Evolutionary conservation across 2,888 invertebrate genomes (phyloP), one percentile per base, ranked within the genome.

Genomic region (Tetragonula carbonaria): DNA sequence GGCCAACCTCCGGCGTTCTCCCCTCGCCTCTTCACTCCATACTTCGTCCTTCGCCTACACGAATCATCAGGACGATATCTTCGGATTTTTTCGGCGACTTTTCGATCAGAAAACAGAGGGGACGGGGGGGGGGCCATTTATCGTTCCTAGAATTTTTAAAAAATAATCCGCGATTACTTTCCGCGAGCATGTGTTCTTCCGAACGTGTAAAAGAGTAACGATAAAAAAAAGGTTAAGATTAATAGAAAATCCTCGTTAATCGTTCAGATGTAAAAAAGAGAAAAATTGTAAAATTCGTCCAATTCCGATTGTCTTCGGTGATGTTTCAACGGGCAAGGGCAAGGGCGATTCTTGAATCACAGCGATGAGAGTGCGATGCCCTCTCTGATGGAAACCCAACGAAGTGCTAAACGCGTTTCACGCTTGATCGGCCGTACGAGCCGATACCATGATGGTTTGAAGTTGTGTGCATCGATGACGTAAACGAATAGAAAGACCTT

Each of bases 1-100:
- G 80, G 85, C 88, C 89, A 90, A 90, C 90, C 86, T 82, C 75
- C 74, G 71, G 55, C 74, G 45, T 79, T 33, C 84, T 67, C 66
- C 68, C 68, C 68, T 67, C 67, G 73, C 51, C 74, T 67, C 78
- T 68, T 57, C 75, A 18, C 53, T 59, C 67, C 53, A 14, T 53
- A 68, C 66, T 67, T 78, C 66, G 82, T 80, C 80, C 79, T 82
- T 80, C 67, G 68, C 68, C 73, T 66, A 62, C 66, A 59, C 74
- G 53, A 33, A 45, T 51, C 55, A 14, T n/a, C 65, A 8, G 16
- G n/a, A 16, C 66, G n/a, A 68, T 13, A 4, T 33, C 5, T 33
- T 18, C 38, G 5, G 0, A 63, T 57, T 63, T 57, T 38, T 51
- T 66, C 33, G 1, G 0, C 0, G 5, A n/a, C 1, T n/a, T n/a